Evolutionary conservation across 2,797 vertebrate species (phyloP).

Genomic region (Pyrocephalus nanus): DNA sequence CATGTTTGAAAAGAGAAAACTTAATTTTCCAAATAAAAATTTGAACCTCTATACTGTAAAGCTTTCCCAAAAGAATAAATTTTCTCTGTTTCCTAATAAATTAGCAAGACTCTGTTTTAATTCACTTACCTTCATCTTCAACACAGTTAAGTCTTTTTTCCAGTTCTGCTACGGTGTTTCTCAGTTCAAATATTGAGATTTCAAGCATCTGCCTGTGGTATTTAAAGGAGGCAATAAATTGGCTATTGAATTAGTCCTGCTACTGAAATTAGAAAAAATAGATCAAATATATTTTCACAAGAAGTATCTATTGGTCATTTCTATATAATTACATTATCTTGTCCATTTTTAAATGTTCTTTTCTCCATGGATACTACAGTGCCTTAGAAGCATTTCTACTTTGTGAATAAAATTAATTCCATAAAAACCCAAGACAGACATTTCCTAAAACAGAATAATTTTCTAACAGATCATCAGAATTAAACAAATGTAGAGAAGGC

Average conservation of each 20-base stretch:
- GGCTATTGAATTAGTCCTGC: neutral
- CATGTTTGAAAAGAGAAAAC: neutral
- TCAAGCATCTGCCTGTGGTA: conserved; percentile 82
- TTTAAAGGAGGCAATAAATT: conserved; percentile 25
- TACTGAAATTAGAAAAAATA: neutral
- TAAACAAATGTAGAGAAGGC: neutral
- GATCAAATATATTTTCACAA: neutral
- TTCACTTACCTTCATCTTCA: conserved; percentile 81
- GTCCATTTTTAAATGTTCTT: neutral
- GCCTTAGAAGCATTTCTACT: neutral
- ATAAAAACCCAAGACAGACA: neutral
- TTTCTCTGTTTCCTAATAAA: neutral
- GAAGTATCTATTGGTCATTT: neutral
- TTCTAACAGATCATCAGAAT: neutral
- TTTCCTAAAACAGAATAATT: neutral
- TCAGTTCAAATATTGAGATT: conserved; percentile 82
- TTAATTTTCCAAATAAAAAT: neutral
- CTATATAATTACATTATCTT: neutral
- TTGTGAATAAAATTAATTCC: neutral
- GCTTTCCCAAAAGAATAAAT: neutral
- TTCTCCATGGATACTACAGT: neutral
- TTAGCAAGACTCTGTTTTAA: neutral
- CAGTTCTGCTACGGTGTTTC: conserved; percentile 79
- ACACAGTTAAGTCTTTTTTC: conserved; percentile 79
- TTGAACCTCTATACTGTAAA: neutral